Conservation (phyloP, 1,140 invertebrate species). For the Cotesia chilonis region DNA sequence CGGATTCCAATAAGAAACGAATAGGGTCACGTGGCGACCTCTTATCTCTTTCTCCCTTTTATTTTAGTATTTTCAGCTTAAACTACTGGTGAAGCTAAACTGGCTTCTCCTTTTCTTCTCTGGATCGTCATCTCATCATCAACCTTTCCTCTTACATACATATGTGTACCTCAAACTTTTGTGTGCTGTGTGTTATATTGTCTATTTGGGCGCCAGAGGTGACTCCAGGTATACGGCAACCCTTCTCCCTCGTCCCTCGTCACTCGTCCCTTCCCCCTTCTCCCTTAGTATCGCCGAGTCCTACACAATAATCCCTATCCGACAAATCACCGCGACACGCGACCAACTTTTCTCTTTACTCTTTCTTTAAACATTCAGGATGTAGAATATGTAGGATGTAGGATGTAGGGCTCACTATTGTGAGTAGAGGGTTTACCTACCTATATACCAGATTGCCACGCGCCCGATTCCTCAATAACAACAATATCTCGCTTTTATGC, state of each 20-base stretch:
- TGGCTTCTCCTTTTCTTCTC: slow-evolving; percentile 23
- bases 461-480: slow-evolving; percentile 1
- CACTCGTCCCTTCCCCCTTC: background rate
- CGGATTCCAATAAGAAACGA: slow-evolving; percentile 52
- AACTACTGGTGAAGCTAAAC: no score
- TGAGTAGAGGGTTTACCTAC: background rate
- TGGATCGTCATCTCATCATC: slow-evolving; percentile 28
- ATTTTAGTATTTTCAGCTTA: slow-evolving; percentile 3
- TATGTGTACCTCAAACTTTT: background rate
- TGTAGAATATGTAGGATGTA: slow-evolving; percentile 24
- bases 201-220: slow-evolving; percentile 2
- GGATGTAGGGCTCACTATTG: no score
- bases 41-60: slow-evolving; percentile 37
- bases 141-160: slow-evolving; percentile 28
- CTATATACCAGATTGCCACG: slow-evolving; percentile 23
- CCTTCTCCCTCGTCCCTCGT: slow-evolving; percentile 37
- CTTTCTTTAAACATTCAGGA: slow-evolving; percentile 51
- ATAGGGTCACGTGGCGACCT: slow-evolving; percentile 42
- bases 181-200: background rate
- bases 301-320: slow-evolving; percentile 41
- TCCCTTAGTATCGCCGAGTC: background rate
- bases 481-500: background rate
- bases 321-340: slow-evolving; percentile 61
- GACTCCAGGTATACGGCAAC: slow-evolving; percentile 37
- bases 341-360: slow-evolving; percentile 52